Base-by-base conservation (phyloP, 2,888 invertebrate genomes). In the Zhuqinia jingwanae region DNA sequence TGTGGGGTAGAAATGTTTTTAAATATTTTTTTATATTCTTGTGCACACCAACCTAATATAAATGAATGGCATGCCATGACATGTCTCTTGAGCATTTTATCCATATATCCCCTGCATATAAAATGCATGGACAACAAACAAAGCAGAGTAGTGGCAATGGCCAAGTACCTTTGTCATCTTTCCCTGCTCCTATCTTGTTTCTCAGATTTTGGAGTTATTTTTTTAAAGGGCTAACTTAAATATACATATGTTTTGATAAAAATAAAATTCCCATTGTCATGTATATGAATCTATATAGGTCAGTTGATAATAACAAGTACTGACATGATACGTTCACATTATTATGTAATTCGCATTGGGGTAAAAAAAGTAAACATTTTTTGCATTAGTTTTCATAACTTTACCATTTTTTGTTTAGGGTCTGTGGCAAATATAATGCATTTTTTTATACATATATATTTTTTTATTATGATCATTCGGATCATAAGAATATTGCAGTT, bases 401-500 rank as follows among this genome's bases (percentile, higher is more conserved):
- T 70, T 20, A n/a, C n/a, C n/a, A n/a, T n/a, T n/a, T n/a, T n/a
- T n/a, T n/a, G n/a, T n/a, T n/a, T n/a, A n/a, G n/a, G n/a, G n/a
- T n/a, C n/a, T n/a, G n/a, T n/a, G n/a, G n/a, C n/a, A n/a, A n/a
- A n/a, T n/a, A n/a, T n/a, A n/a, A 17, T 45, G 22, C 47, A 17
- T 20, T n/a, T 36, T 70, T 47, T 47, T 45, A 45, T 45, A 30
- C 45, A 45, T 45, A 70, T 70, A n/a, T 47, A 45, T 70, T 70
- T 47, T 70, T 70, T 70, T 47, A 70, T 70, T 70, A 47, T 47
- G n/a, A n/a, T n/a, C n/a, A n/a, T n/a, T n/a, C n/a, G n/a, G 22
- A 63, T 27, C 25, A 30, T 15, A 25, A 70, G 45, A 36, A 36
- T 63, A 63, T 36, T 30, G 36, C 36, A 63, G 63, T 63, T 63